Conservation (phyloP, 2,113 vertebrate genomes). For the Rhombomys opimus region DNA sequence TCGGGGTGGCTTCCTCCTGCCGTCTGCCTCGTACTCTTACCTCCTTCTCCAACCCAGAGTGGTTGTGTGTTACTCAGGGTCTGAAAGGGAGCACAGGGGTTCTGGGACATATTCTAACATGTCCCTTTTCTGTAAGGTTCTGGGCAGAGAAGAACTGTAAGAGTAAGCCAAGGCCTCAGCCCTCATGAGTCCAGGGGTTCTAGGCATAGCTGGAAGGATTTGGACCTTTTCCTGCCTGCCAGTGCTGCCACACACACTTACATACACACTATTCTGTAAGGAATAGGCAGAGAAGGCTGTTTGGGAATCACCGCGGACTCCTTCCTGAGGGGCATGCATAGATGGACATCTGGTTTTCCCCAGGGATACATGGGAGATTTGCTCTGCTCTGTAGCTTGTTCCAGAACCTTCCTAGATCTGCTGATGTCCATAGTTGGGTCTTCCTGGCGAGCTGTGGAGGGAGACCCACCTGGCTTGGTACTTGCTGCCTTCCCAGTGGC, state of each 20-base stretch:
- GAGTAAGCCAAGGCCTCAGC: neutral
- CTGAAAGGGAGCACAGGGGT: neutral
- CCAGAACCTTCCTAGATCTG: neutral
- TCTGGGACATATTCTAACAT: neutral
- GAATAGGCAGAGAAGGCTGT: neutral
- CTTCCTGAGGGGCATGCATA: neutral
- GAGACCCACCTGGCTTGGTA: neutral
- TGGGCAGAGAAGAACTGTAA: too few relatives aligned
- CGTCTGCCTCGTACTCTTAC: neutral
- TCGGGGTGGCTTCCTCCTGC: neutral
- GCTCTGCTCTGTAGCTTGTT: neutral
- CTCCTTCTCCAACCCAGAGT: neutral
- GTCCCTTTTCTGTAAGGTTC: neutral
- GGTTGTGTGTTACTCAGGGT: neutral
- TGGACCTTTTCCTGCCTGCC: rapidly evolving
- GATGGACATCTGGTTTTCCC: neutral
- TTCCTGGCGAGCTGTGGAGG: neutral
- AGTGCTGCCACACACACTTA: neutral
- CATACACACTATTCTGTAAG: too few relatives aligned
- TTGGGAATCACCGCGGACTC: neutral
- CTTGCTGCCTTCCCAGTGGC: neutral
- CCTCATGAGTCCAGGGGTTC: rapidly evolving
- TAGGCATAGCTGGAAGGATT: neutral
- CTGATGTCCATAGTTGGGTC: neutral
- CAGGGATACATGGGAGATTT: too few relatives aligned